Percentiles rank a stretch among this genome's conserved stretches.
These are phyloP conservation scores for Pica pica DNA, from an alignment of 2,113 vertebrate genomes.

Conservation along the genomic window DNA sequence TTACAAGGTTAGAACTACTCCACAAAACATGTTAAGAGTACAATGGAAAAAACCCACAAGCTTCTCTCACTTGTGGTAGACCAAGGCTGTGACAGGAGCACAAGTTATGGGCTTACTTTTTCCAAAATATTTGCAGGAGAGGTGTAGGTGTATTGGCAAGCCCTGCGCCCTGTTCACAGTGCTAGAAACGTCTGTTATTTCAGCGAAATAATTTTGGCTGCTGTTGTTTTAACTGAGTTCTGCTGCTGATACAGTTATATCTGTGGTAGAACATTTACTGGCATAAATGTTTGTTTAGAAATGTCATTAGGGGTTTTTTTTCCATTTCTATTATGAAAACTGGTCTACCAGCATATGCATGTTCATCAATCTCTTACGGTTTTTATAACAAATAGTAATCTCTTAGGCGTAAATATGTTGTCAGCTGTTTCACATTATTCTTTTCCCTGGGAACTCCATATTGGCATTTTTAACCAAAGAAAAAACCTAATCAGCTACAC, in stretches of 20 bases:
- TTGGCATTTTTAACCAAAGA: background rate
- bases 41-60: background rate
- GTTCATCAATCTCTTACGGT: background rate
- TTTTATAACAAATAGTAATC: background rate
- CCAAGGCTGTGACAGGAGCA: background rate
- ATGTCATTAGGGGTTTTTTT: background rate
- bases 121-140: background rate
- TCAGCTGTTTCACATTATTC: background rate
- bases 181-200: background rate
- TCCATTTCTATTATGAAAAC: background rate
- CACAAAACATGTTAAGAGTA: background rate
- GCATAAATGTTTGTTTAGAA: background rate
- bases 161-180: background rate
- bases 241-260: background rate
- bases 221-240: background rate
- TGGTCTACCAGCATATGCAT: background rate
- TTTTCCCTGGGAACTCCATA: background rate
- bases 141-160: background rate
- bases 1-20: background rate
- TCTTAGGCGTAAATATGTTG: background rate
- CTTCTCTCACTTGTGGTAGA: background rate
- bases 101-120: background rate
- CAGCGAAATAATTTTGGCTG: background rate
- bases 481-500: background rate
- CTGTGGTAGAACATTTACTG: background rate